Base-by-base conservation (phyloP, 2,113 vertebrate genomes). In the Puffinus mauretanicus region DNA sequence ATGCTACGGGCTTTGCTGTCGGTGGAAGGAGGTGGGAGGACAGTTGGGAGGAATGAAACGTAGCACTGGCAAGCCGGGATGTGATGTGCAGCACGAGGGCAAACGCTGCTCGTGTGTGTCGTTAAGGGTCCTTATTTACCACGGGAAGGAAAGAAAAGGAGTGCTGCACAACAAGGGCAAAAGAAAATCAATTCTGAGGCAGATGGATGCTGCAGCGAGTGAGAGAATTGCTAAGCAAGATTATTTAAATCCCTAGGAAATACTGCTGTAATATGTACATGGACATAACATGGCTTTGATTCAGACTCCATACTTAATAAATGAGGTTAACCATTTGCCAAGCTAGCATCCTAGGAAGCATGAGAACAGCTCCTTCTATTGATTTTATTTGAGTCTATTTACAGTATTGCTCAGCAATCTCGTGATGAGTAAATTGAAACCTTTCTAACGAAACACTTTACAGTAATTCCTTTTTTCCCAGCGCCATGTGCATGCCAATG, bases 341-440 rank as follows among this genome's bases (percentile, higher is more conserved):
- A 13, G 57, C 26, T 76, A 40, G 47, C 40, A 61, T 87, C 52
- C 84, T 72, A 70, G 77, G 69, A 78, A 82, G 29, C 61, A 61
- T 64, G 73, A 67, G 65, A 54, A 54, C n/a, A 51, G 51, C 55
- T 95, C 65, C 44, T 92, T 34, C 52, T 52, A n/a, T 86, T 69
- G 89, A 90, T 93, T 93, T 89, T 12, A 34, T 90, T 84, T 57
- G 70, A 82, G 73, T 93, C 70, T 88, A 15, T 91, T 85, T 94
- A 92, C 67, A 69, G 76, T 66, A 87, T 76, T 70, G 57, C 94
- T 96, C 95, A 82, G 92, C 70, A 82, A 84, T 93, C 40, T 69
- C 26, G 1, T 95, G 87, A 95, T 93, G 91, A 96, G 91, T 92
- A 96, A 97, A 98, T 97, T 95, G 91, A 97, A 98, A 95, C 66